Base-by-base conservation (phyloP, 2,888 invertebrate species). In the Ellobium chinense region DNA sequence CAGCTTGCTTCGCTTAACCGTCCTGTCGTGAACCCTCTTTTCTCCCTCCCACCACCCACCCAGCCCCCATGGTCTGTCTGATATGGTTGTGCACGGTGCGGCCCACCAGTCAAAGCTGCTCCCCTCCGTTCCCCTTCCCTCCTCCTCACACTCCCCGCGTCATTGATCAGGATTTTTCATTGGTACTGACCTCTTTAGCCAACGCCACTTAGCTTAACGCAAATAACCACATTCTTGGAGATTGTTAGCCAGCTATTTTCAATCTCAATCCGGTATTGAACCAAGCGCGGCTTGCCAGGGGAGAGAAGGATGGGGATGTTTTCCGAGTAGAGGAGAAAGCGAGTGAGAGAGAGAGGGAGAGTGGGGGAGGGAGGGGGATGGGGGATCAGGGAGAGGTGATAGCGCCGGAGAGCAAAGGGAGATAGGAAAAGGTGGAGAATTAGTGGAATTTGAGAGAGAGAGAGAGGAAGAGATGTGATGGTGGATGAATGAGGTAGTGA, bases 171-270 rank as follows among this genome's bases (percentile, higher is more conserved):
- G 66, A 34, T 5, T 65, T 5, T 54, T 66, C n/a, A 54, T 56
- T 37, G 56, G 65, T 66, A 56, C 66, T 76, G 76, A 62, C 74
- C 65, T 66, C 65, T 54, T 14, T 54, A 76, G 76, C 54, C 56
- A 18, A 29, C 76, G 66, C 63, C 66, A 76, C 66, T 76, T 76
- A 66, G 66, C 76, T 76, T 66, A 76, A 66, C 76, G 54, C 76
- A 76, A 76, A 76, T 76, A 76, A 76, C 76, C 76, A 66, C 66
- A 76, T 76, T 76, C 63, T 76, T 21, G 29, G 56, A 36, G 76
- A 66, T 76, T 65, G 76, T 66, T 66, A 76, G 66, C 76, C 56
- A 36, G 76, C 56, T 66, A 66, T 65, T 76, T 66, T 54, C 76
- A 66, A 66, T 76, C 76, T 76, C 56, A 66, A 66, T 56, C 56